Evolutionary conservation across 2,113 vertebrate genomes (phyloP).

Genomic region (Boleophthalmus pectinirostris): DNA sequence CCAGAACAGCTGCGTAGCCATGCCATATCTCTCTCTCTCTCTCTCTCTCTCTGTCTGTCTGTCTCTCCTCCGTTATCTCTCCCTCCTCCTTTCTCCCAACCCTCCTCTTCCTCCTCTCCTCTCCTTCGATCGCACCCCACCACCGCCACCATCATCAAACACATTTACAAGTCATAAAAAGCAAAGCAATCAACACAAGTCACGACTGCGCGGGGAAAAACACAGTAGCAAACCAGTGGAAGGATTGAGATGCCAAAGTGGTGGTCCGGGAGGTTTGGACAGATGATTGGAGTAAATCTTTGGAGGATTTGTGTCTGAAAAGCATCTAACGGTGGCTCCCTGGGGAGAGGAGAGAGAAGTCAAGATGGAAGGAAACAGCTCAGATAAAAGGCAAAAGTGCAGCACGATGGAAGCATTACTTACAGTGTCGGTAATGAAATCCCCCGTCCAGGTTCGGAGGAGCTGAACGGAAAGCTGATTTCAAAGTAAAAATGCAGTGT

Average conservation of each 20-base stretch:
- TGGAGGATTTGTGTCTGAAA: constrained; percentile 37
- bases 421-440: not conserved
- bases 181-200: constrained; percentile 45
- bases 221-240: constrained; percentile 28
- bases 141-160: constrained; percentile 28
- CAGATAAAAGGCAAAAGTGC: constrained; percentile 33
- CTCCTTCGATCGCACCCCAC: not conserved
- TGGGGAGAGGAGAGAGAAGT: constrained; percentile 14
- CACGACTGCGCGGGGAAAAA: constrained; percentile 18
- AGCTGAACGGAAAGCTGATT: not conserved
- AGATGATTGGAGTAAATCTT: constrained; percentile 37
- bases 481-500: not conserved
- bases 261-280: constrained; percentile 38
- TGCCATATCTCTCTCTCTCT: not conserved
- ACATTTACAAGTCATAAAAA: constrained; percentile 58
- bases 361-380: constrained; percentile 32
- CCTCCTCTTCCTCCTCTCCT: constrained; percentile 25
- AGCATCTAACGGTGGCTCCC: constrained; percentile 24
- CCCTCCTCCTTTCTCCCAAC: not conserved
- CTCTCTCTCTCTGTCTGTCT: not conserved
- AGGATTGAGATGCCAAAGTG: constrained; percentile 44
- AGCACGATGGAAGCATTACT: not conserved
- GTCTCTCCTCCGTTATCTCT: too few relatives aligned
- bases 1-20: not conserved
- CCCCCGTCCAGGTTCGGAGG: not conserved